A percentile compares a stretch with the other conserved stretches of the same genome.
Conservation (phyloP, 1,140 invertebrate species). For the Ceratina calcarata region DNA sequence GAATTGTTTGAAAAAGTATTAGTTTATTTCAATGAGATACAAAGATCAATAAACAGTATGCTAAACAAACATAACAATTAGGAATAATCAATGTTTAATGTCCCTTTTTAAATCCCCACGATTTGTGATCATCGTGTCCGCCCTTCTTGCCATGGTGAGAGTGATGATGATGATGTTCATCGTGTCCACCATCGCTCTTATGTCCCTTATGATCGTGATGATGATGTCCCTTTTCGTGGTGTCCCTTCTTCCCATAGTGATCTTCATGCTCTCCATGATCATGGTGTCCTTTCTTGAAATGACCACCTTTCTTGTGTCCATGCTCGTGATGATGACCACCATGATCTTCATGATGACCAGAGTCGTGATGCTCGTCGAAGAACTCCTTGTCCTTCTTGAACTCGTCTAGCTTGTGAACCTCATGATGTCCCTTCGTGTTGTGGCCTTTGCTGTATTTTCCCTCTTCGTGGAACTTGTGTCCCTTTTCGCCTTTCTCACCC, state of each 20-base stretch:
- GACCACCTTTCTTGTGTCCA: slow-evolving; percentile 86
- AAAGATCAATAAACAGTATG: slow-evolving; percentile 29
- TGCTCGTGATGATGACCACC: slow-evolving; percentile 88
- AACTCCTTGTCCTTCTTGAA: slow-evolving; percentile 88
- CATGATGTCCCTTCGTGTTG: slow-evolving; percentile 85
- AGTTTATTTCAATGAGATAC: slow-evolving; percentile 33
- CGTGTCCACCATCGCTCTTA: slow-evolving; percentile 73
- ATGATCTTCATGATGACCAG: slow-evolving; percentile 89
- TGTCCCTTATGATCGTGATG: slow-evolving; percentile 78
- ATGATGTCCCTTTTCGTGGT: slow-evolving; percentile 77
- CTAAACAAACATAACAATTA: slow-evolving; percentile 42
- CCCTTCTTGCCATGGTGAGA: slow-evolving; percentile 68
- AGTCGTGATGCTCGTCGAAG: slow-evolving; percentile 90
- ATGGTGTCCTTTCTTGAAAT: slow-evolving; percentile 88
- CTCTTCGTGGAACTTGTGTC: slow-evolving; percentile 85
- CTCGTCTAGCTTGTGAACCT: slow-evolving; percentile 86
- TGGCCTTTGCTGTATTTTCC: slow-evolving; percentile 85
- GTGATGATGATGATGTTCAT: slow-evolving; percentile 66
- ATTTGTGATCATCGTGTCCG: slow-evolving; percentile 63
- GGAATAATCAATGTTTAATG: slow-evolving; percentile 27
- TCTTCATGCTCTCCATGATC: slow-evolving; percentile 84
- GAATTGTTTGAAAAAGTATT: slow-evolving; percentile 1
- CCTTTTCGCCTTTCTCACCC: slow-evolving; percentile 83
- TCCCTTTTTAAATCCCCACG: slow-evolving; percentile 57
- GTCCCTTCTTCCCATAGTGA: slow-evolving; percentile 85